These are phyloP conservation scores for Eutrigla gurnardus DNA, from an alignment of 2,797 vertebrate species.

Conservation along the genomic window DNA sequence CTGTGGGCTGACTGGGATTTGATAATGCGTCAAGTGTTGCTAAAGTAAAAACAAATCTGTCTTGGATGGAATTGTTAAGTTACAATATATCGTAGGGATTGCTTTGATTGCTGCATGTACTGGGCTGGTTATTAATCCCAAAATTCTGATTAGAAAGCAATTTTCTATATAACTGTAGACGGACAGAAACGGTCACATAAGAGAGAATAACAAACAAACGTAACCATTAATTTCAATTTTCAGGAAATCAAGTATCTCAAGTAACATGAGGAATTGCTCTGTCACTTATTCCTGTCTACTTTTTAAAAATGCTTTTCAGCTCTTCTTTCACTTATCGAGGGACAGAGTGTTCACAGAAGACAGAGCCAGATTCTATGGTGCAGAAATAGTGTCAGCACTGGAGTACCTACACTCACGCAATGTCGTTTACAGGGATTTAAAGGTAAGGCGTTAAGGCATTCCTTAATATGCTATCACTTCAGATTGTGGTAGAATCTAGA, in stretches of 20 bases:
- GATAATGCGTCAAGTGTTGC: too few relatives aligned
- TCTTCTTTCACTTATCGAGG: constrained; percentile 95
- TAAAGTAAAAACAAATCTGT: too few relatives aligned
- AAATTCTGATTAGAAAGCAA: too few relatives aligned
- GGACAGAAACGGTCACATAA: too few relatives aligned
- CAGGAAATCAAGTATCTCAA: not conserved
- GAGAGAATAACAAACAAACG: not conserved
- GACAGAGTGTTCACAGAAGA: constrained; percentile 96
- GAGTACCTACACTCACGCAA: constrained; percentile 95
- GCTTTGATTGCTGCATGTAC: too few relatives aligned
- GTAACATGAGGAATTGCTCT: not conserved
- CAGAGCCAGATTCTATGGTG: constrained; percentile 93
- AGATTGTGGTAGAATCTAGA: not conserved
- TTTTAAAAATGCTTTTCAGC: constrained; percentile 67
- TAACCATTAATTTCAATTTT: not conserved
- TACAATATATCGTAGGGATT: too few relatives aligned
- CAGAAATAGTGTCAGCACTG: constrained; percentile 95
- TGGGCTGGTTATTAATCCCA: too few relatives aligned
- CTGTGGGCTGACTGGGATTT: too few relatives aligned
- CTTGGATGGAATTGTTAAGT: too few relatives aligned
- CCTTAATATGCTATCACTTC: not conserved
- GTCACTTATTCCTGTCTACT: not conserved
- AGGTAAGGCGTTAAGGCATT: constrained; percentile 79
- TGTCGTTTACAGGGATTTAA: constrained; percentile 96
- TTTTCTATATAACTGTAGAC: too few relatives aligned